A percentile compares a stretch with the other conserved stretches of the same genome.
These are phyloP conservation scores for Lordiphosa fenestrarum DNA, from an alignment of 2,888 invertebrate species.

Conservation along the genomic window DNA sequence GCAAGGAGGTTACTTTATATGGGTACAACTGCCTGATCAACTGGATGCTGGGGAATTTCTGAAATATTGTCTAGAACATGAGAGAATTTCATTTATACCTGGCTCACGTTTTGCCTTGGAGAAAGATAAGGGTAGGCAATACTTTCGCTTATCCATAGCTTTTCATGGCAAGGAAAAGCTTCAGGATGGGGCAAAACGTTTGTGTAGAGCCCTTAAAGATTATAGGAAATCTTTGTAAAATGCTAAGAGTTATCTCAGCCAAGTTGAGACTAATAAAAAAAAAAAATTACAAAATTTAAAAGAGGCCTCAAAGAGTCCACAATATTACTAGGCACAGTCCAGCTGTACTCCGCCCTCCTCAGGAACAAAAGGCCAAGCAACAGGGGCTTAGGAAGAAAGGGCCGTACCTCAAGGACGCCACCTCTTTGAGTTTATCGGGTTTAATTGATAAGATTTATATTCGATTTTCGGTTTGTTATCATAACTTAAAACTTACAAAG, in stretches of 20 bases:
- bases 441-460: neutral
- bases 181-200: constrained; percentile 71
- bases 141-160: constrained; percentile 81
- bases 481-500: constrained; percentile 10
- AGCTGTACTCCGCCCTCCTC: no score
- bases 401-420: no score
- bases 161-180: constrained; percentile 80
- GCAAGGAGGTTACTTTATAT: constrained; percentile 84
- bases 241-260: no score
- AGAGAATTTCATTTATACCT: constrained; percentile 80
- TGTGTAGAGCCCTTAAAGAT: constrained; percentile 78
- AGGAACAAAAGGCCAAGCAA: no score
- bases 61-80: constrained; percentile 78
- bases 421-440: constrained; percentile 10
- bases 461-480: constrained; percentile 1
- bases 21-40: constrained; percentile 82
- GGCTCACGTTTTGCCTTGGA: constrained; percentile 80
- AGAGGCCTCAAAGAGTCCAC: no score
- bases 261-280: no score
- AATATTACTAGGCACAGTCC: no score
- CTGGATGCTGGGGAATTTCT: constrained; percentile 79
- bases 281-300: no score
- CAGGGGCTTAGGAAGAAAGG: no score
- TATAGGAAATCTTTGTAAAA: constrained; percentile 46
- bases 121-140: constrained; percentile 75